phyloP scores from a whole-genome alignment of 2,888 invertebrate species.

The Hydriomena furcata region DNA sequence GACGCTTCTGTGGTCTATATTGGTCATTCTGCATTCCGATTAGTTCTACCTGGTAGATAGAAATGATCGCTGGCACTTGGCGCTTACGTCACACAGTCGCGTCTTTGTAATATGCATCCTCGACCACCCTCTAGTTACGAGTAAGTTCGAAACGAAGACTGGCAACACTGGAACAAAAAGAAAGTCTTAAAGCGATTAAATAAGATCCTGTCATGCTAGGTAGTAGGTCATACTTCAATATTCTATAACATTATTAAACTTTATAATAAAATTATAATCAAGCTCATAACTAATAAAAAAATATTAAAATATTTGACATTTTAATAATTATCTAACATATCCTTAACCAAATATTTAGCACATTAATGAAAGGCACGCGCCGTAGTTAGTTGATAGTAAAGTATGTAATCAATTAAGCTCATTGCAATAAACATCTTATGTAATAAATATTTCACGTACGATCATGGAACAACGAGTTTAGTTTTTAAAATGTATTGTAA shows the following conservation, averaged over 20 bases:
- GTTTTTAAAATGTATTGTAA: background rate
- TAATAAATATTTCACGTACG: background rate
- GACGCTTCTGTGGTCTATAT: background rate
- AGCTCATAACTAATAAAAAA: background rate
- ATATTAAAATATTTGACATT: conserved; percentile 5
- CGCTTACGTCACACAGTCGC: background rate
- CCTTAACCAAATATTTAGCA: background rate
- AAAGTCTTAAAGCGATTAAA: conserved; percentile 5
- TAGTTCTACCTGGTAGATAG: background rate
- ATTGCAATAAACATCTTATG: conserved; percentile 8
- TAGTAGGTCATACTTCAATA: conserved; percentile 6
- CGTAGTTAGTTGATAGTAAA: background rate
- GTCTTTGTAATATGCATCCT: background rate
- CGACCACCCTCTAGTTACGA: background rate
- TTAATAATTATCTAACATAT: conserved; percentile 13
- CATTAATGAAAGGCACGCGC: background rate
- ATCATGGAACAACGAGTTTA: conserved; percentile 9
- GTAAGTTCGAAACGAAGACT: conserved; percentile 10
- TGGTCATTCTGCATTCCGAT: background rate
- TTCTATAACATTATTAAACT: background rate
- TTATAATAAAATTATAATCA: no score
- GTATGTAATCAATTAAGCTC: conserved; percentile 1
- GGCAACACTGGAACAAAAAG: conserved; percentile 4
- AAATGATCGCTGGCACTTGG: background rate
- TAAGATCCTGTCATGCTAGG: conserved; percentile 7